Conservation (phyloP, 2,888 invertebrate species). For the Zaprionus bogoriensis region DNA sequence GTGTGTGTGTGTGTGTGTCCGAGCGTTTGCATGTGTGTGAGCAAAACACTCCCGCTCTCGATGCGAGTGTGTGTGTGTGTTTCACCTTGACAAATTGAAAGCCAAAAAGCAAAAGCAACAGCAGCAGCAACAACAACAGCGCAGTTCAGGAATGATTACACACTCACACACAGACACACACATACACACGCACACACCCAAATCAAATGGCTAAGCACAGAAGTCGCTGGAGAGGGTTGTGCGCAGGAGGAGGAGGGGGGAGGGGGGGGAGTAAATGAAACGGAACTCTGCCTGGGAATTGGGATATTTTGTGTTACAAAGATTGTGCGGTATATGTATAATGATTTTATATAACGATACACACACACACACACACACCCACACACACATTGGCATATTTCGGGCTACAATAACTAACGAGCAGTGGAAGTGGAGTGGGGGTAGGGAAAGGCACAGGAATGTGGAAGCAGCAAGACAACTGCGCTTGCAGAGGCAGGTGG, state of each 20-base stretch:
- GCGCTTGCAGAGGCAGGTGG: too few species aligned
- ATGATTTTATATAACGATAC: slow-evolving; percentile 58
- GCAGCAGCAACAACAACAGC: slow-evolving; percentile 29
- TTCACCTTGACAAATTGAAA: slow-evolving; percentile 70
- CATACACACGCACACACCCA: slow-evolving; percentile 11
- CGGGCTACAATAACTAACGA: slow-evolving; percentile 44
- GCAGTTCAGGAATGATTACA: slow-evolving; percentile 45
- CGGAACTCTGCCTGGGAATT: background rate
- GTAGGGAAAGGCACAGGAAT: background rate
- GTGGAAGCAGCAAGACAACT: background rate
- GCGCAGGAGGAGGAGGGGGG: background rate
- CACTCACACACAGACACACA: slow-evolving; percentile 8
- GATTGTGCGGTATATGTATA: slow-evolving; percentile 40
- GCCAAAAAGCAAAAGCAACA: slow-evolving; percentile 47
- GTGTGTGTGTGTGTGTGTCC: background rate
- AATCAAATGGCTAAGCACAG: slow-evolving; percentile 17
- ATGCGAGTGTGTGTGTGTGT: slow-evolving; percentile 23
- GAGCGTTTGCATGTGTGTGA: slow-evolving; percentile 11
- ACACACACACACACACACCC: slow-evolving; percentile 5
- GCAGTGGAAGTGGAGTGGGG: background rate
- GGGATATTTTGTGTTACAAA: slow-evolving; percentile 26
- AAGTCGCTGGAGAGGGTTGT: slow-evolving; percentile 3
- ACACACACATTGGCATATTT: too few species aligned
- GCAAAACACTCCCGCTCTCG: slow-evolving; percentile 29
- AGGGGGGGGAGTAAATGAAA: background rate